Evolutionary conservation across 1,140 invertebrate genomes (phyloP), one percentile per base, ranked within the genome.

Genomic region (Aradophagus sp.): DNA sequence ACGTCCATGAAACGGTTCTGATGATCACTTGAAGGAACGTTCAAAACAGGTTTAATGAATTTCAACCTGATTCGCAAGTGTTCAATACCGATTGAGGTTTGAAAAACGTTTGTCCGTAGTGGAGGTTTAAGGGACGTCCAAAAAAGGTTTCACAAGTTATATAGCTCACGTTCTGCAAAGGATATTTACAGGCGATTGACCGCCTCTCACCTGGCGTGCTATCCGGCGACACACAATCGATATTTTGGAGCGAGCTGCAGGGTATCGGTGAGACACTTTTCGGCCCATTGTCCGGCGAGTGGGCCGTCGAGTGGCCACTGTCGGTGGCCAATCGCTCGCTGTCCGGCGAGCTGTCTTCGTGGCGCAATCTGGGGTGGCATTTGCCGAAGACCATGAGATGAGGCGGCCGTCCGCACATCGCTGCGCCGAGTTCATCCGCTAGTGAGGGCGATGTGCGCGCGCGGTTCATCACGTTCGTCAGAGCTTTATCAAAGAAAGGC

Each of bases 271-370:
- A 95, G 79, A 93, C 89, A 66, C 93, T 94, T 85, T 95, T 95
- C 11, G 90, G 90, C 1, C 91, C 90, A 19, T 90, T 91, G 76
- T 96, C 94, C 0, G 94, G 94, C 0, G 94, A 95, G 81, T 96
- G 94, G 15, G 93, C 93, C 0, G 94, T 95, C 39, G 93, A 95
- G 82, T 96, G 92, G 5, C 94, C 95, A 65, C 94, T 96, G 5
- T 96, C 95, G 71, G 92, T 91, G 52, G 93, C 90, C 71, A 93
- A 87, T 38, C 91, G 87, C 73, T 95, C 93, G n/a, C 92, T 94
- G 73, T 95, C 93, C 8, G 93, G 93, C 42, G 93, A 94, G 23
- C 91, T 92, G 73, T 94, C 93, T 77, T 93, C 92, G 72, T 95
- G 92, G 70, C 92, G 87, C 8, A 93, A 81, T 52, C 79, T 73